Evolutionary conservation across 2,888 invertebrate genomes (phyloP).

Genomic region (Cataglyphis rosenhaueri): DNA sequence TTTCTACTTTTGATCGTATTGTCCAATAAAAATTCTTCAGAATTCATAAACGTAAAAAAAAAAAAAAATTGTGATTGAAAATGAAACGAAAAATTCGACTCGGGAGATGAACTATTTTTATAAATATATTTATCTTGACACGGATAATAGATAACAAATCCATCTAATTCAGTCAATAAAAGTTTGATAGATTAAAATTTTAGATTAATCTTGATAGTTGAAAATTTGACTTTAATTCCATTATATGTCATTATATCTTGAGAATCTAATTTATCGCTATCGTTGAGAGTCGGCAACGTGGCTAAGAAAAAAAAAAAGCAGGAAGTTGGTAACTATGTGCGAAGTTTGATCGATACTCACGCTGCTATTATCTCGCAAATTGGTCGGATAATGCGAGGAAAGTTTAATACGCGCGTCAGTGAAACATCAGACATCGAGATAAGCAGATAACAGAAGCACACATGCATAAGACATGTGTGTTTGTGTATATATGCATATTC

Average conservation of each 20-base stretch:
- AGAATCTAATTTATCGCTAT: constrained; percentile 50
- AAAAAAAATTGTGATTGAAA: neutral
- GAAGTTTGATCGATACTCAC: constrained; percentile 71
- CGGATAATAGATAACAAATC: constrained; percentile 22
- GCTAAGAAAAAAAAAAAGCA: constrained; percentile 28
- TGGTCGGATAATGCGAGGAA: constrained; percentile 70
- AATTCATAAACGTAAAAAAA: neutral
- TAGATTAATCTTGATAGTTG: constrained; percentile 27
- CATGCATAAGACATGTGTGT: constrained; percentile 8
- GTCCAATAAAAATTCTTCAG: neutral
- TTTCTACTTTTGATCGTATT: too few relatives aligned
- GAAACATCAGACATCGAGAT: constrained; percentile 73
- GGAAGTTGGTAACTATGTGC: constrained; percentile 56
- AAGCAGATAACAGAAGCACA: constrained; percentile 67
- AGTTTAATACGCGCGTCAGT: constrained; percentile 74
- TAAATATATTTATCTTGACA: constrained; percentile 8
- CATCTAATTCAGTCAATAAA: constrained; percentile 22
- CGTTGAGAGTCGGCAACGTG: neutral
- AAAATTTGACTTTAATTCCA: constrained; percentile 43
- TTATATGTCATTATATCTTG: constrained; percentile 56
- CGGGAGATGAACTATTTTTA: neutral
- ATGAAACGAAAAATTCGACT: neutral
- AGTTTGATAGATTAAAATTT: constrained; percentile 26
- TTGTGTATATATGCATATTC: neutral
- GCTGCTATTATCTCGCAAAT: constrained; percentile 66